A percentile compares a stretch with the other conserved stretches of the same genome.
These are phyloP conservation scores for Platynereis dumerilii DNA, from an alignment of 2,888 invertebrate species.

Conservation along the genomic window DNA sequence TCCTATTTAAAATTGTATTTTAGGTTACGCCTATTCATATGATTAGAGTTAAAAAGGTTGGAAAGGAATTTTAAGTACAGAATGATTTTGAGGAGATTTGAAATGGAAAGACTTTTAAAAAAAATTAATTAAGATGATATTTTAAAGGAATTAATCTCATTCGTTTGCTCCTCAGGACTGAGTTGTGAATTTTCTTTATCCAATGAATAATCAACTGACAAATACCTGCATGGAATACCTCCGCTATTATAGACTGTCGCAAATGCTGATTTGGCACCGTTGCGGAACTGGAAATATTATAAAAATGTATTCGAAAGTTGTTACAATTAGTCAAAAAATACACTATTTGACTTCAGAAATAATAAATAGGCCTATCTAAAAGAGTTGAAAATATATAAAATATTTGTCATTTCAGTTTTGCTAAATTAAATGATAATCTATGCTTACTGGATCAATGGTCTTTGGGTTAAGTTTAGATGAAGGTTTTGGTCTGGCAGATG, in stretches of 20 bases:
- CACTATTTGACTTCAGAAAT: neutral
- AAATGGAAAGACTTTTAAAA: too few species aligned
- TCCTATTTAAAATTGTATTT: neutral
- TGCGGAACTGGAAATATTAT: constrained; percentile 25
- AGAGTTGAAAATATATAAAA: neutral
- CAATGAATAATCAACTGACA: too few species aligned
- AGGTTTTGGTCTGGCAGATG: constrained; percentile 37
- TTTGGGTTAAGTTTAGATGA: constrained; percentile 59
- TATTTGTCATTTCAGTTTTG: neutral
- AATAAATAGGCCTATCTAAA: neutral
- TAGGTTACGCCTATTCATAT: neutral
- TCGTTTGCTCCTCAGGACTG: too few species aligned
- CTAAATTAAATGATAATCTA: too few species aligned
- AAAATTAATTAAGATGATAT: too few species aligned
- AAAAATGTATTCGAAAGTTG: constrained; percentile 1
- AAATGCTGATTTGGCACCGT: constrained; percentile 53
- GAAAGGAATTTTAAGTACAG: too few species aligned
- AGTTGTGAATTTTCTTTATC: too few species aligned
- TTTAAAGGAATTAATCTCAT: too few species aligned
- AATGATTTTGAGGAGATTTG: too few species aligned
- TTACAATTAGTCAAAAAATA: neutral
- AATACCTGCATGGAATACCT: constrained; percentile 60
- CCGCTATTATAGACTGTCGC: constrained; percentile 60
- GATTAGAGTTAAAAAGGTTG: too few species aligned
- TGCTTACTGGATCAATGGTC: constrained; percentile 58